Evolutionary conservation across 2,888 invertebrate species (phyloP).

Genomic region (Caradrina kadenii): DNA sequence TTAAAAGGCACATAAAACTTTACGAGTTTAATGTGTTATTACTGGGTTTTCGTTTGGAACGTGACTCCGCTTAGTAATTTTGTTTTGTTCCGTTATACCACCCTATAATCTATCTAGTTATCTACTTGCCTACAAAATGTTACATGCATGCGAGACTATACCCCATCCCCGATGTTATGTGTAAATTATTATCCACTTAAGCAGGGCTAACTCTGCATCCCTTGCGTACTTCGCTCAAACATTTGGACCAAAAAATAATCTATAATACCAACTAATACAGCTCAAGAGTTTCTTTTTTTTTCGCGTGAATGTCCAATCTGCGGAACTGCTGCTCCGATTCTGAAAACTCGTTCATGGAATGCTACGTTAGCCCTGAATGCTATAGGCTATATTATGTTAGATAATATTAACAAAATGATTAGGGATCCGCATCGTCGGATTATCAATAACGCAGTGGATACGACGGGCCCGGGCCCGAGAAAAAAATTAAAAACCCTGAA

Average conservation of each 20-base stretch:
- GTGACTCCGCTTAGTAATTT: neutral
- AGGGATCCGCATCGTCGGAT: too few relatives aligned
- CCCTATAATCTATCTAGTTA: slow-evolving; percentile 2
- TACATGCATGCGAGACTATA: neutral
- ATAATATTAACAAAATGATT: too few relatives aligned
- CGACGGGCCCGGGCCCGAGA: too few relatives aligned
- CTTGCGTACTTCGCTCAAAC: neutral
- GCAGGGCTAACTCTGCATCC: neutral
- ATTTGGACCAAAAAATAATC: neutral
- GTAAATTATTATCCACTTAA: neutral
- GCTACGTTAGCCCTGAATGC: too few relatives aligned
- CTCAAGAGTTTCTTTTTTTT: too few relatives aligned
- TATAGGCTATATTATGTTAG: too few relatives aligned
- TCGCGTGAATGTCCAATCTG: too few relatives aligned
- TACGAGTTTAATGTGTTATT: neutral
- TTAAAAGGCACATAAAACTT: slow-evolving; percentile 4
- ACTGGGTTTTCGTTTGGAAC: slow-evolving; percentile 2
- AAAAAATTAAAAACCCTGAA: too few relatives aligned
- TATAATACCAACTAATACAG: too few relatives aligned
- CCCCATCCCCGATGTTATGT: neutral
- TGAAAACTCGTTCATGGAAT: too few relatives aligned
- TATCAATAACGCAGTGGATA: too few relatives aligned
- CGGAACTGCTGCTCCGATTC: too few relatives aligned
- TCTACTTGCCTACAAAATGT: neutral
- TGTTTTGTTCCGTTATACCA: slow-evolving; percentile 4